phyloP scores from a whole-genome alignment of 2,113 vertebrate species.

The Chamaea fasciata region DNA sequence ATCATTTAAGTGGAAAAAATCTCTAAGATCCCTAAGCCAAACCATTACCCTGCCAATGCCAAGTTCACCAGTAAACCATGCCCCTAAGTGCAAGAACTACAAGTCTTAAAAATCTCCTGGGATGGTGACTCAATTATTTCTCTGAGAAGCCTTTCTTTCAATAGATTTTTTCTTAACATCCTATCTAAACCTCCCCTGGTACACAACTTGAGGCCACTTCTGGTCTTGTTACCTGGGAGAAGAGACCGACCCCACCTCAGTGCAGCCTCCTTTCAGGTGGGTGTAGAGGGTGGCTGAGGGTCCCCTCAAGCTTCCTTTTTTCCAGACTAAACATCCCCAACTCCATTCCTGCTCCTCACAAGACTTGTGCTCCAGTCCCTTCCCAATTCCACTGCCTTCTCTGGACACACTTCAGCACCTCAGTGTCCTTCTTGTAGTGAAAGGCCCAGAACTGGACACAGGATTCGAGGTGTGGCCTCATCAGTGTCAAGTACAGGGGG shows the following conservation, averaged over 20 bases:
- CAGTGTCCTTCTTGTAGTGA: not conserved
- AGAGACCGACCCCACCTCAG: fast-evolving
- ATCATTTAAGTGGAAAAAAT: not conserved
- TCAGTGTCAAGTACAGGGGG: not conserved
- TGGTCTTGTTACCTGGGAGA: not conserved
- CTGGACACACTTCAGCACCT: not conserved
- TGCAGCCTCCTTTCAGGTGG: not conserved
- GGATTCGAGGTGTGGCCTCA: not conserved
- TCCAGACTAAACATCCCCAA: not conserved
- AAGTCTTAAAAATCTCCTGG: not conserved
- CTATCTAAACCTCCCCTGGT: not conserved
- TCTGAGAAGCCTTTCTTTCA: not conserved
- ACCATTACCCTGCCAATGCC: not conserved
- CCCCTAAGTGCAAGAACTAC: not conserved
- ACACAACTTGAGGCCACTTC: not conserved
- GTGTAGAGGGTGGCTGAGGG: not conserved
- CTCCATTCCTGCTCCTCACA: not conserved
- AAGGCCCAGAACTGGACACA: not conserved
- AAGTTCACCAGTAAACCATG: not conserved
- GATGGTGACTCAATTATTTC: not conserved
- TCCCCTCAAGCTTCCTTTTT: not conserved
- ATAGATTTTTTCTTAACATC: not conserved
- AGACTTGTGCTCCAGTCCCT: not conserved
- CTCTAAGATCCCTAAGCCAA: not conserved
- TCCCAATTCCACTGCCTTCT: not conserved